Evolutionary conservation across 2,113 vertebrate species (phyloP).

Genomic region (Tupaia chinensis): DNA sequence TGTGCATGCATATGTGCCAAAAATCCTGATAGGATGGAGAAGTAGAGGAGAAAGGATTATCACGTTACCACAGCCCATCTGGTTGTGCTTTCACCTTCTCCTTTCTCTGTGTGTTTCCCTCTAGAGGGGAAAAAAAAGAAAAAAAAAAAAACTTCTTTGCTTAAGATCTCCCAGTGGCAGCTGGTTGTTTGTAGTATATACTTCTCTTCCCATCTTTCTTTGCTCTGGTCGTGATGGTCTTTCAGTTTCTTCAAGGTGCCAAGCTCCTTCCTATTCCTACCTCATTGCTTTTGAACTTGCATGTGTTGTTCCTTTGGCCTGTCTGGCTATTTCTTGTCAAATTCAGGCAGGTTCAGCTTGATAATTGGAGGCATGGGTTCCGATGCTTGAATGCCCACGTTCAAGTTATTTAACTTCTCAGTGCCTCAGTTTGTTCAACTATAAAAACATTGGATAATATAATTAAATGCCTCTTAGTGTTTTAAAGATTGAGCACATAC

Average conservation of each 20-base stretch:
- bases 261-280: not conserved
- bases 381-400: not conserved
- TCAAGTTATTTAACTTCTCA: conserved; percentile 35
- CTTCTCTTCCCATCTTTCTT: not conserved
- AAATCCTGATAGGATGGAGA: no score
- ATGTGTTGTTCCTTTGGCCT: not conserved
- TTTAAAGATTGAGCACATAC: not conserved
- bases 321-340: not conserved
- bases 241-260: conserved; percentile 1
- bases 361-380: not conserved
- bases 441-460: not conserved
- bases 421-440: not conserved
- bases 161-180: not conserved
- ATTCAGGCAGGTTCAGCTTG: not conserved
- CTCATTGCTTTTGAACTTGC: not conserved
- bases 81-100: no score
- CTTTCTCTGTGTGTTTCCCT: no score
- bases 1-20: no score
- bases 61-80: no score
- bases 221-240: not conserved
- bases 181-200: not conserved
- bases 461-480: not conserved
- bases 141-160: not conserved
- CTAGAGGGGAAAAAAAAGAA: no score
- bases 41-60: no score